These are phyloP conservation scores for Pseudococcus jackbeardsleyi DNA, from an alignment of 2,888 invertebrate species.

Conservation along the genomic window DNA sequence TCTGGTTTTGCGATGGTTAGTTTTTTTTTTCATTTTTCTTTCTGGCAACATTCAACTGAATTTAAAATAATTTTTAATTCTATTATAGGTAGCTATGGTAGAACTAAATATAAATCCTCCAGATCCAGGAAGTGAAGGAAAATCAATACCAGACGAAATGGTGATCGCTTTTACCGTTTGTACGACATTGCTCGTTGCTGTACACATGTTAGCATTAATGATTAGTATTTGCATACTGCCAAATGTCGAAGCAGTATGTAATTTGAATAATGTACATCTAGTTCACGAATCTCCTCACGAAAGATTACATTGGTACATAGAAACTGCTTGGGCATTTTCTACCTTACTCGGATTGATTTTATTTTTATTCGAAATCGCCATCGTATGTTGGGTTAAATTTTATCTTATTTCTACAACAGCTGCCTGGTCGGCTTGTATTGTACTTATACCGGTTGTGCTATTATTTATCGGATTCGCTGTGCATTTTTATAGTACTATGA, in stretches of 20 bases:
- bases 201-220: slow-evolving; percentile 98
- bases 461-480: slow-evolving; percentile 94
- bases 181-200: slow-evolving; percentile 94
- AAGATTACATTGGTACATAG: slow-evolving; percentile 93
- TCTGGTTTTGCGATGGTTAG: slow-evolving; percentile 97
- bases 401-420: slow-evolving; percentile 85
- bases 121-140: slow-evolving; percentile 71
- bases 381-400: slow-evolving; percentile 98
- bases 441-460: slow-evolving; percentile 92
- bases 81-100: slow-evolving; percentile 90
- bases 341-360: slow-evolving; percentile 92
- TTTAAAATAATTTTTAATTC: background rate
- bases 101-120: slow-evolving; percentile 87
- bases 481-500: slow-evolving; percentile 94
- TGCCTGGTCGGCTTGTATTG: slow-evolving; percentile 90
- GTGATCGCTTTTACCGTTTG: slow-evolving; percentile 94
- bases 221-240: slow-evolving; percentile 99
- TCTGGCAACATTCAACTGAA: background rate
- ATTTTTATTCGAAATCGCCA: slow-evolving; percentile 94
- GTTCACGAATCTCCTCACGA: slow-evolving; percentile 92
- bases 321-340: slow-evolving; percentile 98
- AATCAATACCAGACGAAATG: slow-evolving; percentile 82
- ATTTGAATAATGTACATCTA: slow-evolving; percentile 86
- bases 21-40: background rate
- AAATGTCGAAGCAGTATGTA: slow-evolving; percentile 97